phyloP scores from a whole-genome alignment of 2,888 invertebrate species.

The Heliothis peltigera region DNA sequence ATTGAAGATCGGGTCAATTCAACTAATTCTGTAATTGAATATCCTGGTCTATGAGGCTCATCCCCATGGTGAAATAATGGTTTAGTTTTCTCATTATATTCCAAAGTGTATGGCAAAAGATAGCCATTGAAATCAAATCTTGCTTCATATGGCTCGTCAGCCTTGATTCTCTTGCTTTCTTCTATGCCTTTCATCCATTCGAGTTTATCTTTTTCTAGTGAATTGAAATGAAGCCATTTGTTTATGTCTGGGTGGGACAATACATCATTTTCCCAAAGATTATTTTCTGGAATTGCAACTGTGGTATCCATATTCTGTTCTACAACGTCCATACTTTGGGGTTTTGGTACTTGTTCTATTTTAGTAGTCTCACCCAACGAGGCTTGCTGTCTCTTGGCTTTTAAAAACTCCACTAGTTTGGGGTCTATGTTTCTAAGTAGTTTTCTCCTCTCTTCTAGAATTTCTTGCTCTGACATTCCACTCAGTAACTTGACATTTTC shows the following conservation, averaged over 20 bases:
- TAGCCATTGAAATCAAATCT: slow-evolving; percentile 95
- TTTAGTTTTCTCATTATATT: slow-evolving; percentile 89
- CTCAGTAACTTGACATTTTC: slow-evolving; percentile 92
- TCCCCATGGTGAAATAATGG: slow-evolving; percentile 97
- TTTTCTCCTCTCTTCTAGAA: slow-evolving; percentile 92
- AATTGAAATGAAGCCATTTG: slow-evolving; percentile 96
- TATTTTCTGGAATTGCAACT: slow-evolving; percentile 61
- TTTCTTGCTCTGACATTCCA: slow-evolving; percentile 93
- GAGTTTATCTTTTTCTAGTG: slow-evolving; percentile 95
- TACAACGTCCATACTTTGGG: slow-evolving; percentile 16
- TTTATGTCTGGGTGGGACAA: slow-evolving; percentile 90
- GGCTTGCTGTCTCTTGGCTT: slow-evolving; percentile 74
- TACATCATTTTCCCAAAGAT: slow-evolving; percentile 89
- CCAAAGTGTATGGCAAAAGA: slow-evolving; percentile 92
- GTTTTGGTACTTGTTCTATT: slow-evolving; percentile 27
- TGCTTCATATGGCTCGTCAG: slow-evolving; percentile 93
- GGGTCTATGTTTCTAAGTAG: slow-evolving; percentile 92
- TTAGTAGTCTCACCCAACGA: slow-evolving; percentile 18
- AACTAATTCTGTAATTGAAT: slow-evolving; percentile 96
- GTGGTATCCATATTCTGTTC: slow-evolving; percentile 74
- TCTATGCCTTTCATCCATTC: slow-evolving; percentile 95
- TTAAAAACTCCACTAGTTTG: slow-evolving; percentile 91
- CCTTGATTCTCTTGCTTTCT: slow-evolving; percentile 88
- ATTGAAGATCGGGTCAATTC: slow-evolving; percentile 94
- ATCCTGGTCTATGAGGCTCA: slow-evolving; percentile 97